These are phyloP conservation scores for Drosophila virilis DNA, from an alignment of 1,140 invertebrate genomes.

Conservation along the genomic window DNA sequence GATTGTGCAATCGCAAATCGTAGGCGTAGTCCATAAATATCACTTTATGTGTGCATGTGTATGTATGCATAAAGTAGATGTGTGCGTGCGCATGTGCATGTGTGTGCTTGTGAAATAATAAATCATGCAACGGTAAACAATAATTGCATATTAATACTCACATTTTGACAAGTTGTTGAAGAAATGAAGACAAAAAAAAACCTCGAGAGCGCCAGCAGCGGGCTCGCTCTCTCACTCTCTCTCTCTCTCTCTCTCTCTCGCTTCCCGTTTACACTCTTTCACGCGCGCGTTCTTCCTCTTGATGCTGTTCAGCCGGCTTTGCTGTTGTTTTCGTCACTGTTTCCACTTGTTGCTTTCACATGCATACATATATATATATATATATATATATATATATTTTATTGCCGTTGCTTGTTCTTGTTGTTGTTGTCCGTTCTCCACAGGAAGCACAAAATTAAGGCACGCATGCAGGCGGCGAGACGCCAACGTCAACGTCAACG, in stretches of 20 bases:
- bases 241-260: background rate
- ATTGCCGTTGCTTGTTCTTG: conserved; percentile 21
- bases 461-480: conserved; percentile 58
- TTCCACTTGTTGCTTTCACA: conserved; percentile 71
- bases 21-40: conserved; percentile 76
- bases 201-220: background rate
- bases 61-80: background rate
- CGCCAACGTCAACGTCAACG: conserved; percentile 35
- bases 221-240: background rate
- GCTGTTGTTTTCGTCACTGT: conserved; percentile 14
- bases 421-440: conserved; percentile 47
- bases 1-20: conserved; percentile 74
- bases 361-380: conserved; percentile 16
- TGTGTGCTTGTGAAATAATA: conserved; percentile 28
- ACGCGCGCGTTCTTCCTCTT: conserved; percentile 19
- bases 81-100: conserved; percentile 1
- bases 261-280: background rate
- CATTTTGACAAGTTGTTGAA: conserved; percentile 49
- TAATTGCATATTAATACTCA: conserved; percentile 78
- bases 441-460: conserved; percentile 78
- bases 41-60: conserved; percentile 12
- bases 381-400: conserved; percentile 28
- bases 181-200: conserved; percentile 20
- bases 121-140: conserved; percentile 65
- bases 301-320: conserved; percentile 63